Evolutionary conservation across 2,888 invertebrate species (phyloP).

Genomic region (Drosophila suboccidentalis): DNA sequence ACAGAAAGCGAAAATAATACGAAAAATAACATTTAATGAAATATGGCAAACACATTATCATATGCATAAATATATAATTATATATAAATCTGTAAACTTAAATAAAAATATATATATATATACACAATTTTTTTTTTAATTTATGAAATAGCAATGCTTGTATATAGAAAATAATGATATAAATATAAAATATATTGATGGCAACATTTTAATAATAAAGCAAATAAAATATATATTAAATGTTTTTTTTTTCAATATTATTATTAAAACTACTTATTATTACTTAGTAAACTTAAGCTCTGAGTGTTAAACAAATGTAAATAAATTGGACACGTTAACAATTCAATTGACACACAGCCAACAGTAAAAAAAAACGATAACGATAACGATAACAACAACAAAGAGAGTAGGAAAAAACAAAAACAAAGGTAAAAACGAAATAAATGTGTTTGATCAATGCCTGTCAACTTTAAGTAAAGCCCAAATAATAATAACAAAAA

Average conservation of each 20-base stretch:
- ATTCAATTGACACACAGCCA: slow-evolving; percentile 66
- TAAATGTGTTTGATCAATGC: slow-evolving; percentile 31
- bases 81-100: slow-evolving; percentile 26
- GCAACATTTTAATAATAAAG: slow-evolving; percentile 59
- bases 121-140: slow-evolving; percentile 51
- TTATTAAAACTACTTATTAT: slow-evolving; percentile 30
- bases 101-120: slow-evolving; percentile 19
- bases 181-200: slow-evolving; percentile 51
- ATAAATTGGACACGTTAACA: slow-evolving; percentile 64
- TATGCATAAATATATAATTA: slow-evolving; percentile 19
- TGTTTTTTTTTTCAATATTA: slow-evolving; percentile 51
- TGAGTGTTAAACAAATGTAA: slow-evolving; percentile 75
- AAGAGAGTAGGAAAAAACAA: slow-evolving; percentile 12
- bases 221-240: slow-evolving; percentile 28
- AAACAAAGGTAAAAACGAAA: slow-evolving; percentile 16
- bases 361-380: slow-evolving; percentile 6
- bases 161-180: slow-evolving; percentile 60
- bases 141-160: slow-evolving; percentile 75
- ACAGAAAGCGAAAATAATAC: neutral
- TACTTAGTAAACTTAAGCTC: slow-evolving; percentile 62
- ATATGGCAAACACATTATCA: slow-evolving; percentile 13
- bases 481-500: slow-evolving; percentile 15
- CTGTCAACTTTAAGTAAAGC: slow-evolving; percentile 33
- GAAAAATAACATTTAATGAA: slow-evolving; percentile 21
- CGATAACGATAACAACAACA: slow-evolving; percentile 3